These are phyloP conservation scores for Sphenopsis melanotis DNA, from an alignment of 2,797 vertebrate species.

Conservation along the genomic window DNA sequence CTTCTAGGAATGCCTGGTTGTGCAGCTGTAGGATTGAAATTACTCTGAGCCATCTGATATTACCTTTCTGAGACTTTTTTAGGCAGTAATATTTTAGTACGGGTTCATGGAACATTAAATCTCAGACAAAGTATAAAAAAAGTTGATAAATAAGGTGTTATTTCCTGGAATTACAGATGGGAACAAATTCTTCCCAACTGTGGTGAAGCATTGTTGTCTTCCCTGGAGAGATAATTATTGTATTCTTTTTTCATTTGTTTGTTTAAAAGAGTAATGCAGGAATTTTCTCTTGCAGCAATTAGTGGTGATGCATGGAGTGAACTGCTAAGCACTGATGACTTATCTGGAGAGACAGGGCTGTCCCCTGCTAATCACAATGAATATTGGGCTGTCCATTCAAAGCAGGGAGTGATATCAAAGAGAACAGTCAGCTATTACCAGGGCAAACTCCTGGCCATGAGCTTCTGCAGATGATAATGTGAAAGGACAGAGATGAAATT, in stretches of 20 bases:
- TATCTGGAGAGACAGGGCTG: conserved; percentile 74
- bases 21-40: background rate
- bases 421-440: conserved; percentile 76
- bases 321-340: conserved; percentile 69
- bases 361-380: conserved; percentile 74
- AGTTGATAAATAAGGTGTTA: background rate
- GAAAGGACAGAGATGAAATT: conserved; percentile 72
- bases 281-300: conserved; percentile 63
- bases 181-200: background rate
- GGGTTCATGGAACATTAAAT: background rate
- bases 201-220: background rate
- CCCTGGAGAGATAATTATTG: background rate
- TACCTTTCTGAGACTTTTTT: background rate
- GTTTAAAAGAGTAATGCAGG: conserved; percentile 21
- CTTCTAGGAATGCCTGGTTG: background rate
- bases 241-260: background rate
- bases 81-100: background rate
- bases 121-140: background rate
- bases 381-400: conserved; percentile 70
- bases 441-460: conserved; percentile 68
- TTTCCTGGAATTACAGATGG: background rate
- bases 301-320: conserved; percentile 47
- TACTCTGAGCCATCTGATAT: background rate
- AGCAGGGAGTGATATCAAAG: conserved; percentile 75
- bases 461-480: conserved; percentile 60